Base-by-base conservation (phyloP, 2,113 vertebrate species). In the Cichladusa arquata region DNA sequence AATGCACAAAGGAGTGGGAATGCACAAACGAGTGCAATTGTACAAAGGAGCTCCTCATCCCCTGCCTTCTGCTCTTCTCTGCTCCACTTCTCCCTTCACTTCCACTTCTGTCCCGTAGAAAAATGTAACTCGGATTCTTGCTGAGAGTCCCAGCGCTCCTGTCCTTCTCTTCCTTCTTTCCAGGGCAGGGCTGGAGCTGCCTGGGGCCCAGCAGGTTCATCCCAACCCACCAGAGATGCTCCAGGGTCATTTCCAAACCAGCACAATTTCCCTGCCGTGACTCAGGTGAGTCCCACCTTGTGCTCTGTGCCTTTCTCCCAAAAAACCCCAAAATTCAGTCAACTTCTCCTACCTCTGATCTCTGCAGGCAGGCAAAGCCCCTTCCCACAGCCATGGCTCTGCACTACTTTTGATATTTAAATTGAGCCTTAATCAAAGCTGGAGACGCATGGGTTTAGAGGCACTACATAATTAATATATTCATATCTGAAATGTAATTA, bases 171-270 rank as follows among this genome's bases (percentile, higher is more conserved):
- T 50, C 25, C 28, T 12, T 9, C 78, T 18, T 7, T 4, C 23
- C 8, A 47, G 47, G 23, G 47, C 47, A 47, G 22, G 22, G 22
- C 47, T 47, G 47, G 47, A 47, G 47, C 44, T 29, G 48, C 44
- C 44, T 45, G 44, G 44, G 44, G 3, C 14, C 23, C 47, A 48
- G 47, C 47, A 47, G 26, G 16, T 12, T 20, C 53, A 13, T 22
- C 33, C 12, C 31, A n/a, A 22, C 45, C 20, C 40, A 0, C 1
- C 8, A 6, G n/a, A 1, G 18, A 34, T 8, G 19, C 3, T 13
- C n/a, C 54, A 42, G 5, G 19, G 7, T 1, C 3, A 0, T 36
- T 69, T 24, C 5, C 70, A n/a, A 17, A 11, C 2, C 73, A 24
- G 29, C 51, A 19, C 51, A 54, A 16, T 26, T 9, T 28, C 50